Conservation (phyloP, 2,797 vertebrate genomes). For the Morelia viridis region DNA sequence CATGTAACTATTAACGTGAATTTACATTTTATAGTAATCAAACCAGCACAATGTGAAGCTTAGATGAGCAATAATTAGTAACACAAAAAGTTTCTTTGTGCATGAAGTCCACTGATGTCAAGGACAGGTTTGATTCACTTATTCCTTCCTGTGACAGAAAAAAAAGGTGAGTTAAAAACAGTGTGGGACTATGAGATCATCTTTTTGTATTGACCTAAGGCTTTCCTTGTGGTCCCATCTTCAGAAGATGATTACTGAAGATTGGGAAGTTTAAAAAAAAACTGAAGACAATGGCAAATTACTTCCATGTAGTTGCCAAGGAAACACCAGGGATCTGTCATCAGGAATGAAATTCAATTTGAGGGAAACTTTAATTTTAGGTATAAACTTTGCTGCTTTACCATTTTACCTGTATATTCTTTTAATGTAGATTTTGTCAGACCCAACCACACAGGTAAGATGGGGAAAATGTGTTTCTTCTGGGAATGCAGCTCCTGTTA, state of each 20-base stretch:
- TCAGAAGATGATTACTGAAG: not conserved
- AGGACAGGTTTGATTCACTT: not conserved
- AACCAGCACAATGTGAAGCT: not conserved
- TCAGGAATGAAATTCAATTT: not conserved
- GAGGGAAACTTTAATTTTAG: not conserved
- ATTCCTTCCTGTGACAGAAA: not conserved
- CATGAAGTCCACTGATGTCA: not conserved
- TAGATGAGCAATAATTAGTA: not conserved
- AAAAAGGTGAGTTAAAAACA: not conserved
- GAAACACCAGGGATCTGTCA: not conserved
- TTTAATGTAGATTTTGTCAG: not conserved
- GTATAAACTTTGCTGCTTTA: not conserved
- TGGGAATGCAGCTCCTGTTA: not conserved
- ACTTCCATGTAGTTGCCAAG: not conserved
- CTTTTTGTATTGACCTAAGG: not conserved
- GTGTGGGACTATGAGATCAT: not conserved
- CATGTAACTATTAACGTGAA: not conserved
- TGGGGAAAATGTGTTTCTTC: no score
- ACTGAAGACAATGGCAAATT: not conserved
- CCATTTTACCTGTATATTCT: not conserved
- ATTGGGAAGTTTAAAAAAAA: not conserved
- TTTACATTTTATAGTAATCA: not conserved
- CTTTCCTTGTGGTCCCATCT: not conserved
- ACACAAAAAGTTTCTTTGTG: accelerated
- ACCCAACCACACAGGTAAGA: not conserved